Base-by-base conservation (phyloP, 2,888 invertebrate species). In the Emmelina monodactyla region DNA sequence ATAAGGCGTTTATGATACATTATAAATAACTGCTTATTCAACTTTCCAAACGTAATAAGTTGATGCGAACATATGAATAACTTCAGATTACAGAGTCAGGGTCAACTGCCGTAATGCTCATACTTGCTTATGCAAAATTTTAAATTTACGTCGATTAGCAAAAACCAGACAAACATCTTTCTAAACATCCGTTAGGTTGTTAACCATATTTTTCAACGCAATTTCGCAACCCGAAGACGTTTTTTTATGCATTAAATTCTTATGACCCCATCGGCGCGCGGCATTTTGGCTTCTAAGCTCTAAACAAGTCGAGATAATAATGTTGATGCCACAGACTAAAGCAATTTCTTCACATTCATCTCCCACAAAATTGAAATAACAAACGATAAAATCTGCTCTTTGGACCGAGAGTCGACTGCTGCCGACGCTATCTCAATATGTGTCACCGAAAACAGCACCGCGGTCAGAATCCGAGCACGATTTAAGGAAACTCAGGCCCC, bases 231-330 rank as follows among this genome's bases (percentile, higher is more conserved):
- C 59, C 65, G 59, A 62, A 58, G n/a, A n/a, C n/a, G n/a, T 3
- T 56, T 36, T 44, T 53, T 57, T 62, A 64, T 58, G 55, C 62
- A 62, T 60, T 62, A 60, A 61, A 66, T 10, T 66, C 67, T 62
- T 63, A 59, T 72, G 76, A 72, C 76, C 67, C 66, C 64, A 61
- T 62, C 51, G 73, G 76, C 65, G 71, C 59, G 75, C 65, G 75
- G 65, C 73, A 78, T 75, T 79, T 73, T 59, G 64, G 66, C 62
- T 66, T 61, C 52, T 49, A 53, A 32, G 44, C 45, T 44, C 36
- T 37, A 38, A 39, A 39, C 31, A 31, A 35, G n/a, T n/a, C 35
- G 22, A 25, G 6, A 16, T 22, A 9, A 19, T 6, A 19, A 29
- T 11, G 4, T 13, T 37, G 37, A 34, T 35, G 34, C 37, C 39